Conservation (phyloP, 2,888 invertebrate genomes). For the Calameuta idolon region DNA sequence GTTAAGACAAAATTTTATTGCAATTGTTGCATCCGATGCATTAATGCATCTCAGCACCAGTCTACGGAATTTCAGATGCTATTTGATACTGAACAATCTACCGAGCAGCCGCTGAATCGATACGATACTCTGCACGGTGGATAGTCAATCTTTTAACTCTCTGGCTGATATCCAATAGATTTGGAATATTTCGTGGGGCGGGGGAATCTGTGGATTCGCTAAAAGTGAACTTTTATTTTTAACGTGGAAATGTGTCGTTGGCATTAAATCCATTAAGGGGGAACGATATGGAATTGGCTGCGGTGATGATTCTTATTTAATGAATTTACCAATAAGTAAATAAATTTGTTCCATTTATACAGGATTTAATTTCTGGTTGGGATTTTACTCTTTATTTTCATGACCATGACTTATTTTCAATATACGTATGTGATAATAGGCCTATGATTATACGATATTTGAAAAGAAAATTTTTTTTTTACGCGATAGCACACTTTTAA, state of each 20-base stretch:
- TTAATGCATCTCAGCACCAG: neutral
- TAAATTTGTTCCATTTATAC: neutral
- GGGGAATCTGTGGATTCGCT: neutral
- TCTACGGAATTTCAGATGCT: neutral
- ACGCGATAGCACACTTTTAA: neutral
- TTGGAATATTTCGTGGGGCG: neutral
- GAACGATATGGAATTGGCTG: neutral
- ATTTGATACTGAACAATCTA: neutral
- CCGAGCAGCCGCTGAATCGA: neutral
- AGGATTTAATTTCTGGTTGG: neutral
- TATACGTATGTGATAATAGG: neutral
- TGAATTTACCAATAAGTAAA: neutral
- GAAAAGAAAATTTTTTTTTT: neutral
- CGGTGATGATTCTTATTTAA: neutral
- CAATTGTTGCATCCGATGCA: neutral
- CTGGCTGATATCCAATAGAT: neutral
- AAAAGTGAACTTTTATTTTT: neutral
- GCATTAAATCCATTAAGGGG: neutral
- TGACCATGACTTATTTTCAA: neutral
- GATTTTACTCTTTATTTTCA: neutral
- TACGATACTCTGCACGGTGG: neutral
- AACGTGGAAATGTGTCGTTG: neutral
- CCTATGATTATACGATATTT: neutral
- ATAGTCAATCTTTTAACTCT: neutral
- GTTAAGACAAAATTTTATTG: neutral